These are phyloP conservation scores for Pangasianodon gigas DNA, from an alignment of 2,113 vertebrate species.

Conservation along the genomic window DNA sequence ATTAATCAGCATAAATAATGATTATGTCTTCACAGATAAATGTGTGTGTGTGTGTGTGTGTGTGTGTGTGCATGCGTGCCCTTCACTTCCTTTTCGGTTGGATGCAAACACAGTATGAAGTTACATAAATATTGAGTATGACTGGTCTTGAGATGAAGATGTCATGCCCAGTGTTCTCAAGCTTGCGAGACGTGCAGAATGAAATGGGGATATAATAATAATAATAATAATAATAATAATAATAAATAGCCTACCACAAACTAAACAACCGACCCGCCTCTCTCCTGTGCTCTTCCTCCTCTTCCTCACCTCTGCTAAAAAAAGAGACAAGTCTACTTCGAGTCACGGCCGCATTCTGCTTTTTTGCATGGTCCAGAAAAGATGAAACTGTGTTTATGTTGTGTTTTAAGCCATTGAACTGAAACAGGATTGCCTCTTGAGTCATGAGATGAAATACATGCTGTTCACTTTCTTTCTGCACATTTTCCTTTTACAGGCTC, in stretches of 20 bases:
- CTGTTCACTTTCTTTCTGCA: background rate
- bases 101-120: constrained; percentile 45
- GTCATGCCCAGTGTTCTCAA: constrained; percentile 53
- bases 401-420: background rate
- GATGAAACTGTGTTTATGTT: background rate
- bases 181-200: constrained; percentile 70
- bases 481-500: background rate
- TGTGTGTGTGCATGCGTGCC: background rate
- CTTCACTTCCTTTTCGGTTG: background rate
- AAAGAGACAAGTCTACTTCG: constrained; percentile 70
- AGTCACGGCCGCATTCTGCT: constrained; percentile 54
- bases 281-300: constrained; percentile 80
- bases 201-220: constrained; percentile 62
- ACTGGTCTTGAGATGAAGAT: constrained; percentile 48
- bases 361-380: background rate
- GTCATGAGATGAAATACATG: background rate
- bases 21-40: background rate
- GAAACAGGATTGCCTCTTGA: background rate
- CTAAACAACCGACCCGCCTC: constrained; percentile 81
- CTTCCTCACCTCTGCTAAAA: constrained; percentile 80
- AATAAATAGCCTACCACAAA: constrained; percentile 75
- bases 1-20: background rate
- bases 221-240: constrained; percentile 65
- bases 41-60: background rate
- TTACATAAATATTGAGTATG: constrained; percentile 43